Conservation (phyloP, 1,140 invertebrate species). For the Chionoecetes opilio region DNA sequence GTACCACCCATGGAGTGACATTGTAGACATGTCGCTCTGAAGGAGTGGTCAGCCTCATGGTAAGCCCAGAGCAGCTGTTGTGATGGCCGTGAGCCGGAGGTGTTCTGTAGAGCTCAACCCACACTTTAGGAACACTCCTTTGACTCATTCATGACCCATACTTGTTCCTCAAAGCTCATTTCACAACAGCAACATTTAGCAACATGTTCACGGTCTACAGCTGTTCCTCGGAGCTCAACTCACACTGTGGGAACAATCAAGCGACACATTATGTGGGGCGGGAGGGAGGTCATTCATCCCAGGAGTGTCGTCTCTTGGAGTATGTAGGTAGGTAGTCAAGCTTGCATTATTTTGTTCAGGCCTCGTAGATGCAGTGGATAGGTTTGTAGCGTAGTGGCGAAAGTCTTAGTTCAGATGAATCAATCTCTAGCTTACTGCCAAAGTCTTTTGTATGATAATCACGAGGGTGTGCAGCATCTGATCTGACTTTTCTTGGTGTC, state of each 20-base stretch:
- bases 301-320: not conserved
- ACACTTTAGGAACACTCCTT: not conserved
- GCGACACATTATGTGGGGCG: not conserved
- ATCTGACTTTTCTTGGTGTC: constrained; percentile 28
- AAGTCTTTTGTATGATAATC: constrained; percentile 1
- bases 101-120: too few relatives aligned
- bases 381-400: not conserved
- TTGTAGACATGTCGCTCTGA: too few relatives aligned
- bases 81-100: not conserved
- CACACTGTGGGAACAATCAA: not conserved
- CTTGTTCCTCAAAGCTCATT: too few relatives aligned
- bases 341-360: not conserved
- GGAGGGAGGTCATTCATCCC: not conserved
- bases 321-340: not conserved
- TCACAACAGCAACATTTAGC: not conserved
- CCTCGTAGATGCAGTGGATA: not conserved
- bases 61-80: not conserved
- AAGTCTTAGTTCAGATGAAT: not conserved
- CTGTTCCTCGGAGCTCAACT: not conserved
- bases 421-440: constrained; percentile 8
- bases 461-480: not conserved
- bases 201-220: not conserved
- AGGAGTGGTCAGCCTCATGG: too few relatives aligned
- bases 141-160: too few relatives aligned
- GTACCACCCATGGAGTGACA: too few relatives aligned